phyloP scores from a whole-genome alignment of 2,113 vertebrate species.

The Eudyptes chrysolophus region DNA sequence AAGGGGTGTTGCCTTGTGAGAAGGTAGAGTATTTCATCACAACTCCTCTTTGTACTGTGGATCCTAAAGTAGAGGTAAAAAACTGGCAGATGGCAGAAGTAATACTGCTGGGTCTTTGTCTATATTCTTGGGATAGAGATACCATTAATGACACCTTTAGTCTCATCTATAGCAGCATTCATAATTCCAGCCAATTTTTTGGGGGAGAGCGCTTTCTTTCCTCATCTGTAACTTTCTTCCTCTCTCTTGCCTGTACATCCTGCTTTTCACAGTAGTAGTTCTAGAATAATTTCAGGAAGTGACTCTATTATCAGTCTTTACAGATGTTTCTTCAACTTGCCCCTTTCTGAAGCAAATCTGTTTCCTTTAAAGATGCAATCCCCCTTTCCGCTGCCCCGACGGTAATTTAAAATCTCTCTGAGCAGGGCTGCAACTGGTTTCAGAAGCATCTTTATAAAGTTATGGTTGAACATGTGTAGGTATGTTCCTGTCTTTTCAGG shows the following conservation, averaged over 20 bases:
- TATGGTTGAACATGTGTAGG: background rate
- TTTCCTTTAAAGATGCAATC: conserved; percentile 49
- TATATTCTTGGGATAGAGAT: rapidly evolving
- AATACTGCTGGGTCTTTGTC: background rate
- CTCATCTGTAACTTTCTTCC: conserved; percentile 11
- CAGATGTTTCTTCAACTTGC: conserved; percentile 66
- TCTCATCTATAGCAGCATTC: background rate
- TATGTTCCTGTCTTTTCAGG: conserved; percentile 22
- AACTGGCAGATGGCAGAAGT: background rate
- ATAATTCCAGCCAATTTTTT: rapidly evolving
- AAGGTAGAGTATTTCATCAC: rapidly evolving
- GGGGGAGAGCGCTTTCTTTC: background rate
- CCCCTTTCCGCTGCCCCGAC: background rate
- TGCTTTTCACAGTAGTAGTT: conserved; percentile 42
- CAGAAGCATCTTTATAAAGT: background rate
- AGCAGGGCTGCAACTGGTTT: background rate
- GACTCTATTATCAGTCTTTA: conserved; percentile 50
- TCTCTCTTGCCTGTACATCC: conserved; percentile 46
- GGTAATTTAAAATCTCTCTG: background rate
- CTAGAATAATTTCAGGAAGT: conserved; percentile 65
- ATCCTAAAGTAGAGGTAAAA: rapidly evolving
- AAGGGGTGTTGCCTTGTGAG: background rate
- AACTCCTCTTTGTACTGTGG: background rate
- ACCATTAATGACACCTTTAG: background rate
- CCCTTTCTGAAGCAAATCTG: conserved; percentile 16